phyloP scores from a whole-genome alignment of 2,888 invertebrate species.

The Gastracanthus pulcherrimus region DNA sequence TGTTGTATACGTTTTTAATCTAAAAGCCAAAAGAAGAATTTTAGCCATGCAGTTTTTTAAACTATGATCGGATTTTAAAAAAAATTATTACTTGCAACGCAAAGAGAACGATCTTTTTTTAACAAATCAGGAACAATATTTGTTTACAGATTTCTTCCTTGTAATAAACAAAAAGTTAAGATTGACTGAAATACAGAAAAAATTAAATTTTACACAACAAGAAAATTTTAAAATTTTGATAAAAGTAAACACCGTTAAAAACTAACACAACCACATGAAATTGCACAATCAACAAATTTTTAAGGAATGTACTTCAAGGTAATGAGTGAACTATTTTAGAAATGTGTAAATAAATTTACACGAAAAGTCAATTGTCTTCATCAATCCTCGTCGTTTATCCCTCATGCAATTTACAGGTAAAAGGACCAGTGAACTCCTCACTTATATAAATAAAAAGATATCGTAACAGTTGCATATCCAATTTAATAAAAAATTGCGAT shows the following conservation, averaged over 20 bases:
- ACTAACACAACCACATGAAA: constrained; percentile 2
- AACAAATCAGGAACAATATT: neutral
- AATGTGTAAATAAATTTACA: constrained; percentile 13
- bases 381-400: constrained; percentile 3
- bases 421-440: constrained; percentile 34
- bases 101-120: neutral
- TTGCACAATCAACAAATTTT: constrained; percentile 35
- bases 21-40: constrained; percentile 23
- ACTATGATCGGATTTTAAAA: no score
- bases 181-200: constrained; percentile 7
- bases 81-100: neutral
- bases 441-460: constrained; percentile 10
- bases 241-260: neutral
- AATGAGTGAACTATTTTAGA: constrained; percentile 13
- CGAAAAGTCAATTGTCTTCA: constrained; percentile 18
- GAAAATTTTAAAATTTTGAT: constrained; percentile 18
- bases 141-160: neutral
- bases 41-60: no score
- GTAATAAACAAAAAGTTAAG: neutral
- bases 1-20: constrained; percentile 5
- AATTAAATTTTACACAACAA: constrained; percentile 3
- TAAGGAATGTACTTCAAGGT: constrained; percentile 16
- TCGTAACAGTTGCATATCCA: constrained; percentile 43
- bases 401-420: constrained; percentile 8
- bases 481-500: neutral